A percentile compares a stretch with the other conserved stretches of the same genome.
Evolutionary conservation across 2,113 vertebrate species (phyloP).

Genomic region (Alligator mississippiensis): DNA sequence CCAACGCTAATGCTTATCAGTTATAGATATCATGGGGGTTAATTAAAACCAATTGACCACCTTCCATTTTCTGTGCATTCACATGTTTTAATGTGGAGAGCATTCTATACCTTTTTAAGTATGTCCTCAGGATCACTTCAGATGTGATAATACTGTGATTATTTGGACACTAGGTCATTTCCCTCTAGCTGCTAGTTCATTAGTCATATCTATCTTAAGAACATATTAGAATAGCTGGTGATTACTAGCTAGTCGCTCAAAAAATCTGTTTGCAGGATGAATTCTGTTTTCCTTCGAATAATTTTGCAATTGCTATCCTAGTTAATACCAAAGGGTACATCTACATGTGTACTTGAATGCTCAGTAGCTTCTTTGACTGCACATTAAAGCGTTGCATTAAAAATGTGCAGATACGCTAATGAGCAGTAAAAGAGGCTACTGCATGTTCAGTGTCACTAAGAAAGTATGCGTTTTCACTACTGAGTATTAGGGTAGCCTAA

Average conservation of each 20-base stretch:
- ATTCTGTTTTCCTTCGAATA: background rate
- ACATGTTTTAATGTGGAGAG: background rate
- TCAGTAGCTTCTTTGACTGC: background rate
- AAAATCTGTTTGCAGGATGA: background rate
- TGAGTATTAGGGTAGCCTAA: too few species aligned
- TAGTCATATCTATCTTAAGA: background rate
- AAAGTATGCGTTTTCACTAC: too few species aligned
- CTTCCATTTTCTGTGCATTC: background rate
- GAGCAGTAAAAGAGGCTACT: too few species aligned
- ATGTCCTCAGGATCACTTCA: background rate
- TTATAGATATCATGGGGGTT: background rate
- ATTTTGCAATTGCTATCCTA: background rate
- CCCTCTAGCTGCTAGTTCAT: background rate
- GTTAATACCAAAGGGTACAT: background rate
- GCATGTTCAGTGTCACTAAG: too few species aligned
- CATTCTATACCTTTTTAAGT: background rate
- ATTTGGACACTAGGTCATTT: background rate
- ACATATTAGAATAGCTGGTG: background rate
- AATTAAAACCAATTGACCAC: background rate
- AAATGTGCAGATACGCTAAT: too few species aligned
- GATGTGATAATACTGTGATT: background rate
- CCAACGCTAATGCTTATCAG: rapidly evolving
- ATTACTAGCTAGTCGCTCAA: background rate
- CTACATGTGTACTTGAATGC: background rate
- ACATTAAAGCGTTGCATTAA: too few species aligned